These are phyloP conservation scores for Zhuqinia jingwanae DNA, from an alignment of 2,888 invertebrate genomes.

Conservation along the genomic window DNA sequence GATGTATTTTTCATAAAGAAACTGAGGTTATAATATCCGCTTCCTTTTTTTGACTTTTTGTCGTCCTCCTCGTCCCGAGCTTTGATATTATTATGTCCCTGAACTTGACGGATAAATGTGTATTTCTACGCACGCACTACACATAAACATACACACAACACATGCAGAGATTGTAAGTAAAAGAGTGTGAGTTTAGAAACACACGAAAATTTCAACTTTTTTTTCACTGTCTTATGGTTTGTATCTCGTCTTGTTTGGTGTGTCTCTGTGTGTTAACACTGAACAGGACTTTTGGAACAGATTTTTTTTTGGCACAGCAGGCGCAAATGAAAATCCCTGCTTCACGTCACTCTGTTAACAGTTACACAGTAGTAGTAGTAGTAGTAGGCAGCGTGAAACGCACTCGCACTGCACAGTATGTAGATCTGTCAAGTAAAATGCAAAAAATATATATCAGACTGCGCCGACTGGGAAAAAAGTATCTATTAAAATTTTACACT, in stretches of 20 bases:
- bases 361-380: neutral
- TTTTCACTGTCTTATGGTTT: neutral
- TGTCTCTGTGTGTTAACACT: neutral
- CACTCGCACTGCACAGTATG: too few species aligned
- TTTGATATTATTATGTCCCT: slow-evolving; percentile 14
- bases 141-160: neutral
- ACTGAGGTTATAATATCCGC: slow-evolving; percentile 32
- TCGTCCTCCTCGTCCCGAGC: too few species aligned
- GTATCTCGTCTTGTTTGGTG: too few species aligned
- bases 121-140: neutral
- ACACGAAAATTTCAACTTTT: slow-evolving; percentile 42
- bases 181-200: neutral
- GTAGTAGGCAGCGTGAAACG: too few species aligned
- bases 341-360: neutral
- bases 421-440: slow-evolving; percentile 1
- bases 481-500: neutral
- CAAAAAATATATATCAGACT: too few species aligned
- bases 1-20: slow-evolving; percentile 10
- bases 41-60: slow-evolving; percentile 2
- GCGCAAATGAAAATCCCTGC: slow-evolving; percentile 15
- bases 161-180: neutral
- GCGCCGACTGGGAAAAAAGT: neutral
- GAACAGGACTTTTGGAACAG: neutral
- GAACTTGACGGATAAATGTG: slow-evolving; percentile 9
- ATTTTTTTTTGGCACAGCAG: slow-evolving; percentile 41